phyloP scores from a whole-genome alignment of 2,113 vertebrate genomes.

The Arizona elegans region DNA sequence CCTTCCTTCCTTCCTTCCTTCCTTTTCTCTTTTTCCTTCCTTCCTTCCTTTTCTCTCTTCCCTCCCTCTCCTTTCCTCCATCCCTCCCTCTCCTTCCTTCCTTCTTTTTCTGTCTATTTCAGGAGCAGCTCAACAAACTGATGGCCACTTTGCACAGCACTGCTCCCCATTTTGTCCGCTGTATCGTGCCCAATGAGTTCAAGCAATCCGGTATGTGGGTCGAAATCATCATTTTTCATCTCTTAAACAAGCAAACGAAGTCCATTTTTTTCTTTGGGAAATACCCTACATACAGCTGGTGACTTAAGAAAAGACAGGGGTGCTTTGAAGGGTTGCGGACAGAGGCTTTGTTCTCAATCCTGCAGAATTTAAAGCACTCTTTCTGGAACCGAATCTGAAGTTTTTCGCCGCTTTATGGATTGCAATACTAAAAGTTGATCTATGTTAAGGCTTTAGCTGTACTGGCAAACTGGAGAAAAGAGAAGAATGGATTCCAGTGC shows the following conservation, averaged over 20 bases:
- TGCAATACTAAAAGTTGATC: neutral
- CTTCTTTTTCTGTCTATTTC: neutral
- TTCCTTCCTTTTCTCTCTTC: neutral
- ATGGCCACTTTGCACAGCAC: constrained; percentile 46
- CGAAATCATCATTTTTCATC: neutral
- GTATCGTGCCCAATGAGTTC: constrained; percentile 50
- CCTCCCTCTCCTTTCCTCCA: too few relatives aligned
- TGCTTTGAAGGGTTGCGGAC: neutral
- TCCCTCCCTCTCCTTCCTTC: neutral
- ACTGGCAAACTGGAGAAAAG: neutral
- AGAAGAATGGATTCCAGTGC: too few relatives aligned
- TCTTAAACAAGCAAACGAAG: neutral
- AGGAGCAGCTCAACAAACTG: constrained; percentile 60
- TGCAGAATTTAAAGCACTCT: neutral
- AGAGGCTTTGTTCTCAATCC: neutral
- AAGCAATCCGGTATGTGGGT: constrained; percentile 34
- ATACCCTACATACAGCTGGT: neutral
- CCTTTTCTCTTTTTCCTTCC: too few relatives aligned
- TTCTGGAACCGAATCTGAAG: neutral
- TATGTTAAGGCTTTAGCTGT: neutral
- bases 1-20: too few relatives aligned
- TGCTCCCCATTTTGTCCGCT: constrained; percentile 44
- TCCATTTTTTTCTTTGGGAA: neutral
- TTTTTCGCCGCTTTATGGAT: neutral
- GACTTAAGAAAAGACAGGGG: neutral